Percentiles rank a stretch among this genome's conserved stretches.
Conservation (phyloP, 2,888 invertebrate genomes). For the Neoitamus cyanurus region DNA sequence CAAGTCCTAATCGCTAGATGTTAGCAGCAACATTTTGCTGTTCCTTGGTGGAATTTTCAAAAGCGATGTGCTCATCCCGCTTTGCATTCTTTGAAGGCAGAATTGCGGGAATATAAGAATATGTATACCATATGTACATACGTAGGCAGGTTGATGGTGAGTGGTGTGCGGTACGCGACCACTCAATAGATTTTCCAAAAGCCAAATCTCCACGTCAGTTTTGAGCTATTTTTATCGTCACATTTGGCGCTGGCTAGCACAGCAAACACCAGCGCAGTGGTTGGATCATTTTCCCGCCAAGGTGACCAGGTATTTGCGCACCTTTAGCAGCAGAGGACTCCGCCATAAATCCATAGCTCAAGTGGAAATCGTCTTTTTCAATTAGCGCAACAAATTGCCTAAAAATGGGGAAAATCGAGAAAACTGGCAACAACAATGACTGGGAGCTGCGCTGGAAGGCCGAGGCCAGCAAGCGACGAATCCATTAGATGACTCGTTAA, state of each 20-base stretch:
- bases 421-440: neutral
- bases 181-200: neutral
- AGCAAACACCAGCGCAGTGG: neutral
- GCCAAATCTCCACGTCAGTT: neutral
- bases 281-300: conserved; percentile 7
- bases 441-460: neutral
- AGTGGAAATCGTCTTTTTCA: neutral
- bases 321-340: conserved; percentile 14
- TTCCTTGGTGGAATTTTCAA: neutral
- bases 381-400: neutral
- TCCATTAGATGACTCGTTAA: conserved; percentile 7
- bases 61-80: neutral
- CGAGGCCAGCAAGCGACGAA: neutral
- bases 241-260: neutral
- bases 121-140: neutral
- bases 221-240: neutral
- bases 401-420: conserved; percentile 20
- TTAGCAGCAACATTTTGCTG: neutral
- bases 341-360: neutral
- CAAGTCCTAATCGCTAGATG: neutral
- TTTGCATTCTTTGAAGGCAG: neutral
- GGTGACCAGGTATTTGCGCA: conserved; percentile 26
- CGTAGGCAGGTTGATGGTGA: neutral
- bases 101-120: neutral
- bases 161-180: neutral